These are phyloP conservation scores for Dryadula phaetusa DNA, from an alignment of 2,888 invertebrate genomes.

Conservation along the genomic window DNA sequence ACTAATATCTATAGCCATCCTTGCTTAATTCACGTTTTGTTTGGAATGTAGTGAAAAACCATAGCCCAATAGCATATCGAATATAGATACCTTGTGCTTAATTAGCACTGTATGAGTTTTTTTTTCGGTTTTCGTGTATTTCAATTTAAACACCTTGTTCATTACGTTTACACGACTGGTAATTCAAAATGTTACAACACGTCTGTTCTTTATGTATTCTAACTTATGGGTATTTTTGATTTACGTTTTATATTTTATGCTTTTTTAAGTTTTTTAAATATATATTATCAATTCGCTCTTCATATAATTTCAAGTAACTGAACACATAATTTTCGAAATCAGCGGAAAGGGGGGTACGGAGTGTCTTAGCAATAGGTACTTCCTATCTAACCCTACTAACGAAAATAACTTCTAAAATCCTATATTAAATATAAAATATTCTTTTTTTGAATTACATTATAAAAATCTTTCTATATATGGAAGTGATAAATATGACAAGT, in stretches of 20 bases:
- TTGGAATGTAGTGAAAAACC: slow-evolving; percentile 24
- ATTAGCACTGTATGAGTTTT: neutral
- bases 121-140: neutral
- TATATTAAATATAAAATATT: neutral
- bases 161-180: no score
- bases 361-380: no score
- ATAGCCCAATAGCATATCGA: slow-evolving; percentile 2
- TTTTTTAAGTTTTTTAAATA: no score
- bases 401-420: neutral
- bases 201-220: no score
- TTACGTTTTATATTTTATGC: no score
- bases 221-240: no score
- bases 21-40: slow-evolving; percentile 27
- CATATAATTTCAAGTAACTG: no score
- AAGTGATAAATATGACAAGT: neutral
- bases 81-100: neutral
- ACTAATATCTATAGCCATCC: slow-evolving; percentile 46
- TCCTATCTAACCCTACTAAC: no score
- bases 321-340: no score
- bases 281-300: no score
- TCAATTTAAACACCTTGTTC: neutral
- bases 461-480: neutral
- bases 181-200: no score
- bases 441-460: neutral
- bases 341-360: no score